phyloP scores from a whole-genome alignment of 2,888 invertebrate species.

The Andrena haemorrhoa region DNA sequence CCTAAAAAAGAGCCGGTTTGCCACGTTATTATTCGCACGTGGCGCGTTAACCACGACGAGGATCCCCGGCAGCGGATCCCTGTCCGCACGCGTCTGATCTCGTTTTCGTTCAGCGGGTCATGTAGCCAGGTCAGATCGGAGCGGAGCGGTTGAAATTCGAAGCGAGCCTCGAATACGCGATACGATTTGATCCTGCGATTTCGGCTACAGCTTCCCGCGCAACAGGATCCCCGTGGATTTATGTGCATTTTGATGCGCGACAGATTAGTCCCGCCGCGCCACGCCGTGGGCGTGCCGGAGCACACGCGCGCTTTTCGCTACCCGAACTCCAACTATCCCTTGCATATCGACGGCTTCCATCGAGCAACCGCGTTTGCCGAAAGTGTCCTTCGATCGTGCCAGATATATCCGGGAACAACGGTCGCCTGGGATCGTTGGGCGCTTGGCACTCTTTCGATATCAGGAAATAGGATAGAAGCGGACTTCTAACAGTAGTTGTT shows the following conservation, averaged over 20 bases:
- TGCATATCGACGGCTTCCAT: conserved; percentile 48
- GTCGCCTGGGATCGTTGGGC: background rate
- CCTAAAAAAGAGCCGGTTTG: too few species aligned
- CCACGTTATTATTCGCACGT: too few species aligned
- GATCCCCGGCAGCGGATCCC: conserved; percentile 23
- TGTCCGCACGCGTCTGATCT: conserved; percentile 56
- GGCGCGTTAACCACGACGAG: conserved; percentile 47
- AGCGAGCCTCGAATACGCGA: background rate
- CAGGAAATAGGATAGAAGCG: too few species aligned
- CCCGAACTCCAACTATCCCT: background rate
- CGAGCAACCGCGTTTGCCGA: conserved; percentile 24
- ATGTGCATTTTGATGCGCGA: conserved; percentile 67
- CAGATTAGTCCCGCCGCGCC: background rate
- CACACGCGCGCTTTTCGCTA: background rate
- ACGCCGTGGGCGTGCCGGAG: conserved; percentile 27
- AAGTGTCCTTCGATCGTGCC: conserved; percentile 55
- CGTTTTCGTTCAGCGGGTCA: conserved; percentile 53
- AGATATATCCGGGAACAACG: conserved; percentile 21
- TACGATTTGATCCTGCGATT: conserved; percentile 46
- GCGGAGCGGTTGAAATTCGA: conserved; percentile 54
- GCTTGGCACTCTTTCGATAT: too few species aligned
- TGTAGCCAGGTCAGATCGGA: conserved; percentile 63
- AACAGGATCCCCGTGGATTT: conserved; percentile 64
- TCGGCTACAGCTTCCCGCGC: conserved; percentile 59
- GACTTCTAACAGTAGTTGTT: too few species aligned